Base-by-base conservation (phyloP, 1,140 invertebrate species). In the Drosophila nasuta region DNA sequence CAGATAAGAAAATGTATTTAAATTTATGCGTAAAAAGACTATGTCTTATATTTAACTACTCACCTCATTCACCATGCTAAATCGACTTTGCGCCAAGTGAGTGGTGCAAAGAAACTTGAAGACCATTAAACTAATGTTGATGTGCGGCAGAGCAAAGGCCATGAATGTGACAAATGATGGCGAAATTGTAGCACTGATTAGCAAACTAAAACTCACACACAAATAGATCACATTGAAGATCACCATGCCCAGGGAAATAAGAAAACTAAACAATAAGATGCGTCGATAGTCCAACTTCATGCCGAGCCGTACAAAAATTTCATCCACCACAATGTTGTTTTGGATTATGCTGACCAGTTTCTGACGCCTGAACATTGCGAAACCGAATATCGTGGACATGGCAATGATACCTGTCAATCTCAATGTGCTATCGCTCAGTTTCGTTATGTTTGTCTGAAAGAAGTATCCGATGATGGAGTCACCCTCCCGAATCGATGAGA, bases 401-500 rank as follows among this genome's bases (percentile, higher is more conserved):
- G 87, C 91, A 35, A 91, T 79, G n/a, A 92, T 87, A 1, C 91
- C 91, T 7, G 85, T 92, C 0, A 91, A n/a, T 0, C 82, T 73
- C 0, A 92, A 64, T 0, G 91, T 90, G 5, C 74, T 58, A 63
- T 92, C 91, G 48, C 91, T 82, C 66, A 92, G 28, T 4, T 89
- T 79, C 1, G 91, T 92, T 3, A 92, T 91, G 13, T 91, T 91
- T 10, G 91, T 92, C 62, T 92, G 88, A 28, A 92, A 92, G 60
- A 92, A 92, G 57, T 92, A 92, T 5, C 91, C 83, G 28, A 92
- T 91, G 38, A 92, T 92, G 69, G 91, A 91, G 43, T 91, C 91
- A 0, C 86, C 89, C 60, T 91, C 85, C 10, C 41, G 20, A 0
- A 88, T 59, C 0, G 89, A 91, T 5, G 75, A 74, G 3, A 74